Conservation (phyloP, 1,140 invertebrate genomes). For the Drosophila sturtevanti region DNA sequence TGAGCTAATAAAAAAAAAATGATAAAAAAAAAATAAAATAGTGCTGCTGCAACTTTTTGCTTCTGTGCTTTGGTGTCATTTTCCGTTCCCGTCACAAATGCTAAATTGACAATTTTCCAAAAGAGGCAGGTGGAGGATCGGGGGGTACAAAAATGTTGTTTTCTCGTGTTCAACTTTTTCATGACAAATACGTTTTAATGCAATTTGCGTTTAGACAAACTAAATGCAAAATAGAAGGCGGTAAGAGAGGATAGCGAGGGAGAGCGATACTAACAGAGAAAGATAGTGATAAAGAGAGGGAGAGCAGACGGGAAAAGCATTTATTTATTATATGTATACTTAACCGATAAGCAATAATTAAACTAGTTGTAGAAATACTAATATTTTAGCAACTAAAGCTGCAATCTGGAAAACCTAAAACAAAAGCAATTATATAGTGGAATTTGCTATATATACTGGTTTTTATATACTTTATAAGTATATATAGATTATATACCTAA, state of each 20-base stretch:
- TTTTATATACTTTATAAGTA: too few relatives aligned
- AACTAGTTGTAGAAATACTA: background rate
- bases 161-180: conserved; percentile 35
- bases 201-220: conserved; percentile 35
- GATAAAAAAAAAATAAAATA: conserved; percentile 26
- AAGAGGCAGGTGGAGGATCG: background rate
- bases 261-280: background rate
- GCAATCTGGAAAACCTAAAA: background rate
- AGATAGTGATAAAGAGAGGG: conserved; percentile 3
- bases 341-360: conserved; percentile 12
- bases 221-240: background rate
- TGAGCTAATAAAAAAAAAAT: conserved; percentile 62
- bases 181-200: conserved; percentile 52
- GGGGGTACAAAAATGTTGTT: conserved; percentile 4
- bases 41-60: conserved; percentile 37
- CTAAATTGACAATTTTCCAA: conserved; percentile 28
- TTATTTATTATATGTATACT: background rate
- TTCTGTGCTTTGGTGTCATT: background rate
- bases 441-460: too few relatives aligned
- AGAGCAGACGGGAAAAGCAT: conserved; percentile 2
- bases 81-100: conserved; percentile 16
- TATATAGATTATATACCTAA: too few relatives aligned
- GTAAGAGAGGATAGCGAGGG: conserved; percentile 12
- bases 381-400: background rate
- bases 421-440: background rate